Base-by-base conservation (phyloP, 2,888 invertebrate genomes). In the Biston stratarius region DNA sequence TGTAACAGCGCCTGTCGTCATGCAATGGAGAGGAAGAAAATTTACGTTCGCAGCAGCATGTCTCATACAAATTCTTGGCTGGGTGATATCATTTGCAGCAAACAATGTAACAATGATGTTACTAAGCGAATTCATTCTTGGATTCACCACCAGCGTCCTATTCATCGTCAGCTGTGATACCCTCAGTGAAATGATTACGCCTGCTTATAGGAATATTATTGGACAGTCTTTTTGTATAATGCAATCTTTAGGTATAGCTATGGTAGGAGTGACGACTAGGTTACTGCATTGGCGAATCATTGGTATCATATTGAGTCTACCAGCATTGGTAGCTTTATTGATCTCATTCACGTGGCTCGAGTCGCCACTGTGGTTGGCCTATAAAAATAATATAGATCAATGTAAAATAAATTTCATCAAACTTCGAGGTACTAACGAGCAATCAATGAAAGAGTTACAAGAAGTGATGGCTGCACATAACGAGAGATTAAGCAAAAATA, bases 1-100 rank as follows among this genome's bases (percentile, higher is more conserved):
- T 11, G 56, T 74, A 7, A 47, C 74, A 3, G 70, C 77, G 70
- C 74, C 75, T 10, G 45, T 70, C 0, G 10, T 77, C 6, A 77
- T 75, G 76, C 77, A 78, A 56, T 65, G 64, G 67, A 66, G 53
- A 57, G 78, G 78, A 7, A 69, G 78, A 33, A 78, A 72, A 45
- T 59, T 71, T 14, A 73, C 74, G 12, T 77, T 74, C 67, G 64
- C 75, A 5, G n/a, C 64, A 9, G 38, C 38, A 38, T 1, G 72
- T 24, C 76, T 49, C 76, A 77, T n/a, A 42, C 69, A 73, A 34
- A 56, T 64, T 11, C 62, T 57, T 12, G 78, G 77, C 53, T 78
- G 78, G 78, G 55, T 58, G 1, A 38, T 71, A 12, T 67, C 69
- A 0, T 74, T 66, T 49, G 42, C 55, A 38, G 71, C 75, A 5